Conservation (phyloP, 2,888 invertebrate genomes). For the Andrena chrysosceles region DNA sequence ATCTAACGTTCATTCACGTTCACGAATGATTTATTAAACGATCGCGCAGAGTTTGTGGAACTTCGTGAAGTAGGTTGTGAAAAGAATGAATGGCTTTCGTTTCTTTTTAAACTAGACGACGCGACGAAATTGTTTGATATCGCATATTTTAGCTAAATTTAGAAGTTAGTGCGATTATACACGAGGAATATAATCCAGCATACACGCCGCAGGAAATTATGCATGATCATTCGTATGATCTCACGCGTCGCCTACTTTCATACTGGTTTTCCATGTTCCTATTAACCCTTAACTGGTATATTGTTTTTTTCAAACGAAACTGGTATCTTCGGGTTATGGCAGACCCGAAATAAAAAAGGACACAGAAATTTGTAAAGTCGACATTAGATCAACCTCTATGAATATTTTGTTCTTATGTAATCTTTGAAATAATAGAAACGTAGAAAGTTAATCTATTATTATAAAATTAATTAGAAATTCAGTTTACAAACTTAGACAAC, state of each 20-base stretch:
- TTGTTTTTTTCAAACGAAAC: too few relatives aligned
- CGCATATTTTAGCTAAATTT: conserved; percentile 40
- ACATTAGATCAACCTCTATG: too few relatives aligned
- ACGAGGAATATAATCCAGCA: conserved; percentile 6
- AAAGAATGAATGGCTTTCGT: conserved; percentile 9
- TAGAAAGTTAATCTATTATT: too few relatives aligned
- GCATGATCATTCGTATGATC: conserved; percentile 43
- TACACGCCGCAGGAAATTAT: conserved; percentile 41
- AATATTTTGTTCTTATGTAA: too few relatives aligned
- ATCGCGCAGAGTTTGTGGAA: conserved; percentile 25
- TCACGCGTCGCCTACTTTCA: conserved; percentile 54
- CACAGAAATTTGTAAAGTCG: too few relatives aligned
- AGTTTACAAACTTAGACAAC: too few relatives aligned
- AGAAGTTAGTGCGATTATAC: conserved; percentile 21
- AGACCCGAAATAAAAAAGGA: too few relatives aligned
- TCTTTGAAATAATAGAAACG: too few relatives aligned
- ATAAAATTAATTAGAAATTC: too few relatives aligned
- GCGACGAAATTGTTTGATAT: conserved; percentile 12
- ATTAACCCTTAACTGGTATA: too few relatives aligned
- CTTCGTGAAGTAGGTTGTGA: conserved; percentile 6
- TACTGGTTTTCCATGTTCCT: conserved; percentile 30
- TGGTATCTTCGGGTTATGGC: too few relatives aligned
- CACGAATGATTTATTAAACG: conserved; percentile 30
- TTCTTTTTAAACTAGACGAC: conserved; percentile 12
- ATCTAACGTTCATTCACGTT: conserved; percentile 19